Evolutionary conservation across 1,140 invertebrate species (phyloP), one percentile per base, ranked within the genome.

Genomic region (Drosophila azteca): DNA sequence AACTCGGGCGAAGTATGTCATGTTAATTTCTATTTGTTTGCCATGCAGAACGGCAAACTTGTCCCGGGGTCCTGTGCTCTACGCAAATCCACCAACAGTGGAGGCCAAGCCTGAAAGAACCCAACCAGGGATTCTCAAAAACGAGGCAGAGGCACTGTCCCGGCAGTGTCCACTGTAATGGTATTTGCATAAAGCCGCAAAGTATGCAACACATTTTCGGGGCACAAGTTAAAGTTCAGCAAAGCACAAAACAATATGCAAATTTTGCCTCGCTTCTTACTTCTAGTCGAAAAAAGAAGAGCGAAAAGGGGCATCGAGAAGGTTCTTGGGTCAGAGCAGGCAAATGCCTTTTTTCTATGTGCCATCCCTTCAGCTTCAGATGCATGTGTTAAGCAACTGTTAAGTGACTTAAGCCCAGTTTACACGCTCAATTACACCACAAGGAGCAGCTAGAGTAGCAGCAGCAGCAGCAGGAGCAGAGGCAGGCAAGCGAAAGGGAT

Each of bases 21-120:
- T 85, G 81, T 84, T 80, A 80, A 85, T 84, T 84, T 84, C 76
- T 84, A 84, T 83, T 84, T 75, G 76, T 76, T 73, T 79, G 63
- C 57, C 68, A 66, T 67, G 68, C 68, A 55, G 55, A 64, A 22
- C 66, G 67, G 61, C 65, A 64, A 77, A 68, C 55, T 61, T 80
- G 60, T 60, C 53, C 57, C 58, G 8, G 39, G 53, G 61, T 20
- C 59, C 62, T 73, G 46, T 57, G 62, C 57, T 55, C 65, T 26
- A 58, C 26, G 15, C 68, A 68, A 68, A 24, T 67, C 41, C 52
- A 24, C 24, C 6, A 43, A 70, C 67, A 70, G 67, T 70, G 26
- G 20, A 50, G 51, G 17, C 31, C 39, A 44, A 3, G 6, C 29
- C 17, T 35, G 31, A 15, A 26, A 15, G 11, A 29, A 17, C 7